phyloP scores from a whole-genome alignment of 2,113 vertebrate genomes.

The Donacobius atricapilla region DNA sequence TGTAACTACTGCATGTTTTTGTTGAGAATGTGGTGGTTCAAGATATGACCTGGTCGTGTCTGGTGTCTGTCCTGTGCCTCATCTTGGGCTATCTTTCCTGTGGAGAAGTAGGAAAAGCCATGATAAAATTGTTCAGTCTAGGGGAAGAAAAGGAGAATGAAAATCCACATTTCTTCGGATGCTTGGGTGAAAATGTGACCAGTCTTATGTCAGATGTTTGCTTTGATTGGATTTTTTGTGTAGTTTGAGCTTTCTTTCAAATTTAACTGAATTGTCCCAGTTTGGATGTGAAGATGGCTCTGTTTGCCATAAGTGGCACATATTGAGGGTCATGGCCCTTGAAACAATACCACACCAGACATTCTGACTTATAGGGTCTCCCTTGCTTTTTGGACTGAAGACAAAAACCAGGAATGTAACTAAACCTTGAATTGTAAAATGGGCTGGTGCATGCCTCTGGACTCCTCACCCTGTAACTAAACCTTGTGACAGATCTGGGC shows the following conservation, averaged over 20 bases:
- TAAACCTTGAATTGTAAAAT: neutral
- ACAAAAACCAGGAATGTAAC: neutral
- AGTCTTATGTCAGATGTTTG: neutral
- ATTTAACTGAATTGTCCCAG: neutral
- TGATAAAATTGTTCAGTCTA: neutral
- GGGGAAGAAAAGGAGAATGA: neutral
- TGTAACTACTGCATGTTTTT: accelerated
- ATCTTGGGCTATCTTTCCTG: neutral
- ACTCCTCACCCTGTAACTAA: neutral
- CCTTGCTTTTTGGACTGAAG: neutral
- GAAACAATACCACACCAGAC: neutral
- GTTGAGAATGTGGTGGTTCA: neutral
- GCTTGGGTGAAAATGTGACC: neutral
- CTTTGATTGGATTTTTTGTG: neutral
- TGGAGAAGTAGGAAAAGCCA: accelerated
- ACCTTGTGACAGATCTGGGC: neutral
- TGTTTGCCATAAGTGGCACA: neutral
- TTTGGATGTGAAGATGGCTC: neutral
- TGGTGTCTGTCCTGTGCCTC: neutral
- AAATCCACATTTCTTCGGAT: neutral
- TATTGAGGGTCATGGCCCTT: neutral
- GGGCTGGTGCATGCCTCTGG: too few species aligned
- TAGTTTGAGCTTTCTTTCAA: neutral
- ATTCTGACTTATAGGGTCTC: accelerated
- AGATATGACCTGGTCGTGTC: accelerated